These are phyloP conservation scores for Alca torda DNA, from an alignment of 2,797 vertebrate genomes.

Conservation along the genomic window DNA sequence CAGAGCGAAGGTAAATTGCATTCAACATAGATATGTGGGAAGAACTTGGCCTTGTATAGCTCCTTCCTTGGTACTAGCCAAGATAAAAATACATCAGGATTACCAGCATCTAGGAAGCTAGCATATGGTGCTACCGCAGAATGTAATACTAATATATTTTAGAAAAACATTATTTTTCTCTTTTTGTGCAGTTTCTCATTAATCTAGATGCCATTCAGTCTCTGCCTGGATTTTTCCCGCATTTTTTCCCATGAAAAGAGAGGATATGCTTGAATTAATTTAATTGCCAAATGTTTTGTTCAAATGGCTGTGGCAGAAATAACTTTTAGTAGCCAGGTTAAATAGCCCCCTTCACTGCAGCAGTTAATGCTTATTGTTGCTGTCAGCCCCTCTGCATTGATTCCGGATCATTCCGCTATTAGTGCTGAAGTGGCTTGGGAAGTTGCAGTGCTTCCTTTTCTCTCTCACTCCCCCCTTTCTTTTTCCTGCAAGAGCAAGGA, in stretches of 20 bases:
- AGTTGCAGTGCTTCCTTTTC: not conserved
- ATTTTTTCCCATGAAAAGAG: conserved; percentile 44
- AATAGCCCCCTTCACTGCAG: not conserved
- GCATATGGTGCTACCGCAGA: conserved; percentile 54
- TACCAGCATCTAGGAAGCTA: conserved; percentile 61
- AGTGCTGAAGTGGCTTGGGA: not conserved
- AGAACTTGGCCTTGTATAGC: conserved; percentile 53
- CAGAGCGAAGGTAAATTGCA: conserved; percentile 37
- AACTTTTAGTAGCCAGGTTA: conserved; percentile 45
- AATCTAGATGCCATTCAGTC: conserved; percentile 37
- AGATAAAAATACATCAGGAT: conserved; percentile 64
- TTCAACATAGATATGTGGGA: conserved; percentile 46
- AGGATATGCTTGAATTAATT: conserved; percentile 48
- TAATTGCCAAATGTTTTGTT: conserved; percentile 39
- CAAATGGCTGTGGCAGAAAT: conserved; percentile 16
- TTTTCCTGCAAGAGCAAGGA: not conserved
- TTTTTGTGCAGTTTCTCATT: conserved; percentile 14
- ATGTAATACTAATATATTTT: conserved; percentile 34
- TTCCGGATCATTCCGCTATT: not conserved
- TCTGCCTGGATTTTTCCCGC: not conserved
- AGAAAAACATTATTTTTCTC: conserved; percentile 42
- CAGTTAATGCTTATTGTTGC: not conserved
- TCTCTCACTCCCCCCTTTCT: not conserved
- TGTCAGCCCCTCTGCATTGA: not conserved
- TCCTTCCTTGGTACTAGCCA: conserved; percentile 56